A percentile compares a stretch with the other conserved stretches of the same genome.
Conservation (phyloP, 2,888 invertebrate genomes). For the Peribatodes rhomboidaria region DNA sequence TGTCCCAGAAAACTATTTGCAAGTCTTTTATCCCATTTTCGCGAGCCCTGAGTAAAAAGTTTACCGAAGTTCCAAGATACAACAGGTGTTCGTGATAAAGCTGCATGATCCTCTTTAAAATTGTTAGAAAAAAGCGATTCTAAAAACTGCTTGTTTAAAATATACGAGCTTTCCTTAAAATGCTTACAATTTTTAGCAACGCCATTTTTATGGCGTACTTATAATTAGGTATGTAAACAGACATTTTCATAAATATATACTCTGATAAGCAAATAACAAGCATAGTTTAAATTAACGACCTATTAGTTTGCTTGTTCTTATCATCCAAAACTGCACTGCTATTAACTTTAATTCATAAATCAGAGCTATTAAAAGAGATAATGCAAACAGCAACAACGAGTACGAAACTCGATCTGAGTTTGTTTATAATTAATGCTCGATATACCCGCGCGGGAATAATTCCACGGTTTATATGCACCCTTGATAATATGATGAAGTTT, state of each 20-base stretch:
- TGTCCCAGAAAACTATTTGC: conserved; percentile 81
- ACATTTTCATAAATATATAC: neutral
- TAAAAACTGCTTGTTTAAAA: conserved; percentile 4
- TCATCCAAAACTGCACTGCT: conserved; percentile 10
- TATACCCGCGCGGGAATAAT: conserved; percentile 79
- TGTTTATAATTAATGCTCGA: conserved; percentile 79
- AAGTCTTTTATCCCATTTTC: conserved; percentile 84
- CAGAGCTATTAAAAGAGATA: conserved; percentile 50
- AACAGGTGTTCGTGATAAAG: conserved; percentile 82
- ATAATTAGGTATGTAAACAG: neutral
- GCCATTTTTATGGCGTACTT: neutral
- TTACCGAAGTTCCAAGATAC: conserved; percentile 73
- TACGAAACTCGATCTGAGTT: conserved; percentile 66
- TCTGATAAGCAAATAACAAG: neutral
- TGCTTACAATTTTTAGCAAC: neutral
- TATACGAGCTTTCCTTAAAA: conserved; percentile 3
- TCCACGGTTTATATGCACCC: conserved; percentile 83
- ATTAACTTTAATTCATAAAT: conserved; percentile 41
- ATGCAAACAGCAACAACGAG: conserved; percentile 50
- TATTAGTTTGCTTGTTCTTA: conserved; percentile 10
- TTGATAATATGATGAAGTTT: conserved; percentile 82
- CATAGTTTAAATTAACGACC: conserved; percentile 2
- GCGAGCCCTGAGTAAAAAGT: conserved; percentile 80
- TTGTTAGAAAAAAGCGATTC: conserved; percentile 43
- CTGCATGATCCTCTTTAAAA: conserved; percentile 66